A percentile compares a stretch with the other conserved stretches of the same genome.
Evolutionary conservation across 2,888 invertebrate species (phyloP).

Genomic region (Pristionchus japonicus): DNA sequence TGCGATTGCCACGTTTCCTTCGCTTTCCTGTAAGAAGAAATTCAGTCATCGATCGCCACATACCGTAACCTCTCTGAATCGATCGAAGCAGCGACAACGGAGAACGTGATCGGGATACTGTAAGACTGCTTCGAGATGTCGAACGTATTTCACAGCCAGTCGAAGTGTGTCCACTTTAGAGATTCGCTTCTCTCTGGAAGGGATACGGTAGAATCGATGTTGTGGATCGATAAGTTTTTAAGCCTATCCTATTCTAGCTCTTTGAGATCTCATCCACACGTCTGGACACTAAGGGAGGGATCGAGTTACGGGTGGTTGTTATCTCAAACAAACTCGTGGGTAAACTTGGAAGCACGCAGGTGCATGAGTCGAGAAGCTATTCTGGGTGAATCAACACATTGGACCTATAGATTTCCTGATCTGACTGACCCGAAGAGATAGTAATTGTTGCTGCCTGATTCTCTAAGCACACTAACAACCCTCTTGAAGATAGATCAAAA

Average conservation of each 20-base stretch:
- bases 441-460: too few species aligned
- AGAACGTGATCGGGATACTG: slow-evolving; percentile 56
- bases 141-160: slow-evolving; percentile 75
- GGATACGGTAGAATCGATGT: neutral
- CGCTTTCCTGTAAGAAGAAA: slow-evolving; percentile 56
- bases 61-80: slow-evolving; percentile 56
- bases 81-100: slow-evolving; percentile 55
- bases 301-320: neutral
- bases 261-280: neutral
- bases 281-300: neutral
- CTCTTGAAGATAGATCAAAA: too few species aligned
- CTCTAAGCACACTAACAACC: too few species aligned
- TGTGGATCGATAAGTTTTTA: neutral
- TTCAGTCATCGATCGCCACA: slow-evolving; percentile 50
- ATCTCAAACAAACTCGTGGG: neutral
- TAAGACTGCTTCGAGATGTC: slow-evolving; percentile 70
- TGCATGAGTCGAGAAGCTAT: neutral
- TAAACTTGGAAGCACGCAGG: neutral
- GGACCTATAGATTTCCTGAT: neutral
- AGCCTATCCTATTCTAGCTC: neutral
- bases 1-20: slow-evolving; percentile 41
- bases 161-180: slow-evolving; percentile 77
- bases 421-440: neutral
- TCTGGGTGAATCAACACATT: neutral
- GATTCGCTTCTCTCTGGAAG: slow-evolving; percentile 73